Conservation (phyloP, 2,888 invertebrate species). For the Folsomia candida region DNA sequence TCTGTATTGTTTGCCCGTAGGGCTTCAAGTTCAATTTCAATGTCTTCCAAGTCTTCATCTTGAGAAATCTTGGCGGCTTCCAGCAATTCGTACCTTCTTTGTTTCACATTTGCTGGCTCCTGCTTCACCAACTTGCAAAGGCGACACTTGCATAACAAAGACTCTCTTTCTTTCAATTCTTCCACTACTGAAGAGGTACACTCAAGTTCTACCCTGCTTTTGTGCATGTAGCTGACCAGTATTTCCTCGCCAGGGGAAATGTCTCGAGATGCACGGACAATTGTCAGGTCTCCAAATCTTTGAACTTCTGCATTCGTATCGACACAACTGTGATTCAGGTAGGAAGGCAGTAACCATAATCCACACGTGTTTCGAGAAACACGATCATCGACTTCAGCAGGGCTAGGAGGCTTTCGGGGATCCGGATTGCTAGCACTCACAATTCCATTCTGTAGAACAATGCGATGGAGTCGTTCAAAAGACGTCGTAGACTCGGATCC, state of each 20-base stretch:
- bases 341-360: slow-evolving; percentile 6
- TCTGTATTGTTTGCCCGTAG: not conserved
- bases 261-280: not conserved
- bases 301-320: slow-evolving; percentile 2
- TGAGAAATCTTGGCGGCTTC: not conserved
- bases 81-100: not conserved
- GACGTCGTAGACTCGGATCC: not conserved
- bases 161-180: not conserved
- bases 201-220: not conserved
- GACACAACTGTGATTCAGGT: slow-evolving; percentile 8
- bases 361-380: not conserved
- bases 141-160: not conserved
- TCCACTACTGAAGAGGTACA: not conserved
- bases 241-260: slow-evolving; percentile 8
- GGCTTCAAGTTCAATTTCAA: slow-evolving; percentile 3
- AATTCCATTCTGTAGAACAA: not conserved
- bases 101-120: not conserved
- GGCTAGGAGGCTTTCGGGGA: not conserved
- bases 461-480: not conserved
- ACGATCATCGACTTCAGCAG: not conserved
- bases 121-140: not conserved
- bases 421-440: slow-evolving; percentile 5
- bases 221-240: not conserved
- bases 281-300: slow-evolving; percentile 6
- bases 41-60: not conserved